Evolutionary conservation across 2,888 invertebrate genomes (phyloP), one percentile per base, ranked within the genome.

Genomic region (Macrosiphum euphorbiae): DNA sequence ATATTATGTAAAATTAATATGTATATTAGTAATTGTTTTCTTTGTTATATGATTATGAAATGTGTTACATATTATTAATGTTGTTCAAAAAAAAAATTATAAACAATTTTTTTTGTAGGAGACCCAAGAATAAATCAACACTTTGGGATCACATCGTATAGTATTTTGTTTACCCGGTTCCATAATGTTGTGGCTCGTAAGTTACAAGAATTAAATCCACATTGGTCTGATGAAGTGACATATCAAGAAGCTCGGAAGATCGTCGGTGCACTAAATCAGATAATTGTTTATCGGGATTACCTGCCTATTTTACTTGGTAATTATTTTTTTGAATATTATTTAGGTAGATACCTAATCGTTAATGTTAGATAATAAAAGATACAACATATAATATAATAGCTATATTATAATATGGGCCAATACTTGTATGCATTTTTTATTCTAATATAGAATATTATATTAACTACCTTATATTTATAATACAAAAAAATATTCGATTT

Each of bases 101-200:
- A 67, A 67, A 16, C 13, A 61, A n/a, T 67, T 67, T 16, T n/a
- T 61, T 67, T 95, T 96, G 41, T 95, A 97, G 98, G 98, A 95
- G 99, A 99, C 96, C 98, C 98, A 95, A 97, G 98, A 95, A 98
- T 98, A 1, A 99, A 99, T 96, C 98, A 99, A 96, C 98, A 99
- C 95, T 96, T 98, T 95, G 98, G 98, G 0, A 96, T 99, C 93
- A 97, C 98, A 0, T 98, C 98, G 95, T 98, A 98, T 98, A 98
- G 98, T 95, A 98, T 98, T 0, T 96, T 98, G 84, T 97, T 98
- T 97, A 98, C 98, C 0, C 96, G 98, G 94, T 98, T 99, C 95
- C 99, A 99, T 96, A 99, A 99, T 96, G 96, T 98, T 94, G 96
- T 98, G 0, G 98, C 99, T 0, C 97, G 97, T 92, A 97, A 96